Evolutionary conservation across 37 sponge, comb jelly and placozoan species (phyloP).

Genomic region (Cliona cf. orientalis): DNA sequence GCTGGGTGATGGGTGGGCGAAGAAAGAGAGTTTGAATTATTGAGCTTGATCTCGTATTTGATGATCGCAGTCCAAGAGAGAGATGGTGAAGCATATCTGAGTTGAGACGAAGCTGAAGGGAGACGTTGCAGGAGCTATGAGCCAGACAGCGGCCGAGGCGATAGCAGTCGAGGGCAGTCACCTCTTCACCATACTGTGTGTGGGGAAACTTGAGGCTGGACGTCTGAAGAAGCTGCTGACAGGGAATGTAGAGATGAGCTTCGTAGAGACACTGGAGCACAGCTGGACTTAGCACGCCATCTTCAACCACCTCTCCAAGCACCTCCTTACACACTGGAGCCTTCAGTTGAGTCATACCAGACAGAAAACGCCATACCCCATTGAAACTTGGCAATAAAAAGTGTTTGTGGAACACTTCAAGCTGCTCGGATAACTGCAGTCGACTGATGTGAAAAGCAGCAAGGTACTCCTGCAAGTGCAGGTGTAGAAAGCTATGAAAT

Average conservation of each 20-base stretch:
- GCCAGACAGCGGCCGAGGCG: slow-evolving; percentile 27
- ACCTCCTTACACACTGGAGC: not conserved
- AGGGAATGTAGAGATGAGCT: slow-evolving; percentile 13
- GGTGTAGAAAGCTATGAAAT: slow-evolving; percentile 15
- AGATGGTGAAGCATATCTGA: slow-evolving; percentile 16
- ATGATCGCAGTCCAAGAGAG: slow-evolving; percentile 5
- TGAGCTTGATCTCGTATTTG: not conserved
- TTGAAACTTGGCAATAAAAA: not conserved
- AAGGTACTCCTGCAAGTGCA: slow-evolving; percentile 17
- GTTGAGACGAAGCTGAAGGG: not conserved
- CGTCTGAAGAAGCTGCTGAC: not conserved
- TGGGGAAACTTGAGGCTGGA: not conserved
- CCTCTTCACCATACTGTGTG: slow-evolving; percentile 9
- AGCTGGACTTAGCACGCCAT: not conserved
- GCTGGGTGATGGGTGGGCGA: slow-evolving; percentile 14
- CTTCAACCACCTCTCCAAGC: not conserved
- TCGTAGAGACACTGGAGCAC: slow-evolving; percentile 27
- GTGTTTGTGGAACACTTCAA: slow-evolving; percentile 8
- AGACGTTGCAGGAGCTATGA: slow-evolving; percentile 11
- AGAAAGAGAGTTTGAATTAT: slow-evolving; percentile 16
- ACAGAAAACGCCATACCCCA: slow-evolving; percentile 19
- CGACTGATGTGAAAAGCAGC: slow-evolving; percentile 12
- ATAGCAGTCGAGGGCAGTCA: slow-evolving; percentile 13
- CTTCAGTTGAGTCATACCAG: slow-evolving; percentile 1
- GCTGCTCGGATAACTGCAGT: slow-evolving; percentile 10